These are phyloP conservation scores for Bedellia somnulentella DNA, from an alignment of 2,888 invertebrate species.

Conservation along the genomic window DNA sequence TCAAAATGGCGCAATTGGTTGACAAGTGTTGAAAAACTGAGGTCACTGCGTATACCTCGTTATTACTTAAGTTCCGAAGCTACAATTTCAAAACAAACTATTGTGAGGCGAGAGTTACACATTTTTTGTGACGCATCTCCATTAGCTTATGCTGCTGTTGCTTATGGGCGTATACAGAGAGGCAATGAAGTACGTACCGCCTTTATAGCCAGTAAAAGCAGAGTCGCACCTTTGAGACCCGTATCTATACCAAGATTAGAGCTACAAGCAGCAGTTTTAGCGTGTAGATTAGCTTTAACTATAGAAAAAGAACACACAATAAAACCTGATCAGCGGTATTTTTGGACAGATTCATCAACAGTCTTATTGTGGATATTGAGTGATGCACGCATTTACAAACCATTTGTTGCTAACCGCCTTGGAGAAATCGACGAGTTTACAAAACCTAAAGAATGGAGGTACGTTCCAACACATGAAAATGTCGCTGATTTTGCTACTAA, in stretches of 20 bases:
- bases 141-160: conserved; percentile 1
- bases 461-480: no score
- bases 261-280: not conserved
- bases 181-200: no score
- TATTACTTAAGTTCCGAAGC: conserved; percentile 1
- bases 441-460: no score
- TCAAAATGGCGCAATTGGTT: no score
- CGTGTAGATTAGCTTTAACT: not conserved
- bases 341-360: not conserved
- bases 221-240: not conserved
- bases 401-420: not conserved
- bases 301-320: not conserved
- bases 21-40: conserved; percentile 5
- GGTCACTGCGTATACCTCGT: conserved; percentile 1
- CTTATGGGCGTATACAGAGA: no score
- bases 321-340: not conserved
- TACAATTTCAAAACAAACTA: no score
- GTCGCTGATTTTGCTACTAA: no score
- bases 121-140: conserved; percentile 7
- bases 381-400: conserved; percentile 1
- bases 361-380: not conserved
- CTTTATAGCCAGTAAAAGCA: conserved; percentile 1
- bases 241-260: not conserved
- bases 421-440: no score
- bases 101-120: conserved; percentile 6